Percentiles rank a stretch among this genome's conserved stretches.
phyloP scores from a whole-genome alignment of 2,888 invertebrate genomes.

The Coecobrya sp. region DNA sequence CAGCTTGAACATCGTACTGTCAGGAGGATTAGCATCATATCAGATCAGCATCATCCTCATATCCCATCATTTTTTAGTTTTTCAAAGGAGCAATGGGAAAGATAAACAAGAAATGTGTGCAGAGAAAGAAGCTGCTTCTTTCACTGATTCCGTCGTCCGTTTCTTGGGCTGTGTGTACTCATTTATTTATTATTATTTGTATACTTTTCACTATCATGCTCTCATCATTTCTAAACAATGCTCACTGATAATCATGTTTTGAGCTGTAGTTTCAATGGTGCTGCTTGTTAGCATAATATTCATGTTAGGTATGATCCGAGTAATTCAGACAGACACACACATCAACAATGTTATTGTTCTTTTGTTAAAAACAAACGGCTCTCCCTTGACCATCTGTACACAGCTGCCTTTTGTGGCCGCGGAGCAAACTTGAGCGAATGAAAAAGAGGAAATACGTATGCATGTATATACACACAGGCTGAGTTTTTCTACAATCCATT shows the following conservation, averaged over 20 bases:
- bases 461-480: neutral
- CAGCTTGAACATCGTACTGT: conserved; percentile 19
- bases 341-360: conserved; percentile 61
- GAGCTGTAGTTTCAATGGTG: neutral
- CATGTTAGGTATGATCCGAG: neutral
- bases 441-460: neutral
- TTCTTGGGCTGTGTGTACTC: neutral
- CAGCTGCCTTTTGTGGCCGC: conserved; percentile 54
- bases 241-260: no score
- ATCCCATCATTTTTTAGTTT: neutral
- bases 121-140: neutral
- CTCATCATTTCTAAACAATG: conserved; percentile 1
- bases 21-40: conserved; percentile 15
- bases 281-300: neutral
- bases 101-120: conserved; percentile 61
- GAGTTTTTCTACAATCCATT: conserved; percentile 4
- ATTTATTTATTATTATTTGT: conserved; percentile 21
- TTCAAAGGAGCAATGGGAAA: conserved; percentile 63
- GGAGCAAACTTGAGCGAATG: neutral
- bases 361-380: conserved; percentile 59
- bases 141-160: neutral
- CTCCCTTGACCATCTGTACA: conserved; percentile 74
- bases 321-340: conserved; percentile 29
- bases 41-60: conserved; percentile 12
- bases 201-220: conserved; percentile 3